Percentiles rank a stretch among this genome's conserved stretches.
Conservation (phyloP, 1,140 invertebrate genomes). For the Brachionus asplanchnoidis region DNA sequence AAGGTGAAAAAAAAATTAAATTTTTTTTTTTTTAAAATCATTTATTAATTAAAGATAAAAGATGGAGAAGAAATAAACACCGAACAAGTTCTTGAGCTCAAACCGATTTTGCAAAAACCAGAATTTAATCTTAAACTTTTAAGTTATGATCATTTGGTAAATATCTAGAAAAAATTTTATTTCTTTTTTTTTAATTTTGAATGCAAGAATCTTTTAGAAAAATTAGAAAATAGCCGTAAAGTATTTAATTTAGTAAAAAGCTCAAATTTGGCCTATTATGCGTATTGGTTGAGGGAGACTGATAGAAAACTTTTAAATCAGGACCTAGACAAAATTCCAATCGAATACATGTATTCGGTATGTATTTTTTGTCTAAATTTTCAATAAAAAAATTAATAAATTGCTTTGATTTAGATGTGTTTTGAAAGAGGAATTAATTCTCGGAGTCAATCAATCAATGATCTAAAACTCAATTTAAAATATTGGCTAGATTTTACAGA, state of each 20-base stretch:
- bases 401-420: background rate
- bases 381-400: background rate
- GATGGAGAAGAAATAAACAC: background rate
- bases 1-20: background rate
- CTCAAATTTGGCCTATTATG: slow-evolving; percentile 25
- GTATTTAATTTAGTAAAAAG: background rate
- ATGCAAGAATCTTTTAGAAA: background rate
- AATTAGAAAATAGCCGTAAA: background rate
- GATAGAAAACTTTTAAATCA: background rate
- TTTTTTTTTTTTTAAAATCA: background rate
- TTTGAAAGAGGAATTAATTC: slow-evolving; percentile 30
- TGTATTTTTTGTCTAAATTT: background rate
- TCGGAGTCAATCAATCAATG: slow-evolving; percentile 3
- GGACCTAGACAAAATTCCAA: background rate
- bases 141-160: slow-evolving; percentile 20
- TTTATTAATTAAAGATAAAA: background rate
- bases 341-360: background rate
- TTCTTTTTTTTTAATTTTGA: background rate
- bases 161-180: background rate
- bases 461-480: background rate
- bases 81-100: background rate
- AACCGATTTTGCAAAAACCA: background rate
- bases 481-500: slow-evolving; percentile 1
- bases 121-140: background rate
- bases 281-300: slow-evolving; percentile 13